Evolutionary conservation across 2,113 vertebrate genomes (phyloP), one percentile per base, ranked within the genome.

Genomic region (Tonatia bakeri): DNA sequence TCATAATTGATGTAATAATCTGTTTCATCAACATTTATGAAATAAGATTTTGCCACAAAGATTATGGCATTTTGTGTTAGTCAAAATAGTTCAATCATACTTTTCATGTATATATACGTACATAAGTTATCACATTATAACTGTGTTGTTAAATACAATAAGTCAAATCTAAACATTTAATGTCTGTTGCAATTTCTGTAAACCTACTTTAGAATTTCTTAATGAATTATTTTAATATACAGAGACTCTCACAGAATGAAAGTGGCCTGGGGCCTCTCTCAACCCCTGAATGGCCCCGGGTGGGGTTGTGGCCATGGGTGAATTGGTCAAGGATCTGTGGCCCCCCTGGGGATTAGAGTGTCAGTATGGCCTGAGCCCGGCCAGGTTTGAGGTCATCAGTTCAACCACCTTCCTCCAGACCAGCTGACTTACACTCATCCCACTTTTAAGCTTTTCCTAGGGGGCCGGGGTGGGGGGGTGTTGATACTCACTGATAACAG

Each of bases 401-500:
- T 85, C 19, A 1, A 56, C 7, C 5, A 0, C n/a, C 33, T 89
- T 52, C 83, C 50, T 84, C 69, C 33, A 33, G 15, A 43, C 54
- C 31, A 36, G 64, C 36, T 83, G 24, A 59, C 26, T 72, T 38
- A 45, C 1, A 0, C 7, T 73, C 19, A n/a, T 19, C 76, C 40
- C 33, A 72, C 83, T 75, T 64, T 69, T 22, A 77, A 28, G 1
- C 72, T 83, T 65, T 69, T 19, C 77, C 45, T 19, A 17, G 40
- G 47, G 70, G 28, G 24, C 11, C 59, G n/a, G n/a, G n/a, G n/a
- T n/a, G n/a, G n/a, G n/a, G 52, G 54, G 54, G 54, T 7, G 24
- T 47, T 24, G 93, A 94, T 96, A 98, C 99, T 99, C 98, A 99
- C 99, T 99, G 99, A 97, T 99, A 99, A 97, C 99, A 99, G 98